Base-by-base conservation (phyloP, 2,888 invertebrate genomes). In the Mactromeris polynyma region DNA sequence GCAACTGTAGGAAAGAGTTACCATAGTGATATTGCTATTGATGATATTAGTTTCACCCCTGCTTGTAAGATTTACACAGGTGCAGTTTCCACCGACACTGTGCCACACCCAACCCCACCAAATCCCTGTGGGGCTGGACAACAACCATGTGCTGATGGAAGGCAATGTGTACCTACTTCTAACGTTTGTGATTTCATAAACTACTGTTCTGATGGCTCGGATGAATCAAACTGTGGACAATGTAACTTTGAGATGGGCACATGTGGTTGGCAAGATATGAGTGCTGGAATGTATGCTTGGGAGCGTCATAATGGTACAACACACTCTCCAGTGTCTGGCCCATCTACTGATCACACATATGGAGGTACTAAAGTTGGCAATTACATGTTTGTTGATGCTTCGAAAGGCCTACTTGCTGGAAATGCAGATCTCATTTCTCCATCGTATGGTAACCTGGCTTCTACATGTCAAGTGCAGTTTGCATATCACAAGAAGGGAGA, bases 1-100 rank as follows among this genome's bases (percentile, higher is more conserved):
- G 95, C 93, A 64, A 92, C 90, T 17, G 94, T 95, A 33, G 95
- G 95, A 14, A 85, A 90, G n/a, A 90, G 93, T 79, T 91, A 87
- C 81, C 87, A 91, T 42, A 93, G 95, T 73, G 95, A 95, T 79
- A 96, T 96, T 83, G 96, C 95, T n/a, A 93, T 96, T 83, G 96
- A 96, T 93, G 96, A 96, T 91, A 91, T 96, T 17, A 92, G 94
- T 11, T 95, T 96, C 87, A 94, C 95, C 6, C 93, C 93, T 26
- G 91, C 88, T 9, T 96, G 96, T 91, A 80, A 91, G 4, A 79
- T 91, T 31, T 94, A 87, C 85, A 88, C 87, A 31, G 95, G 94
- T 26, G 31, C 85, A 17, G 84, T 95, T 21, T 90, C 94, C 9
- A 94, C 94, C n/a, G 90, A 87, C 19, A 86, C 79, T 3, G 42